Conservation (phyloP, 2,797 vertebrate species). For the Garrulus glandarius region DNA sequence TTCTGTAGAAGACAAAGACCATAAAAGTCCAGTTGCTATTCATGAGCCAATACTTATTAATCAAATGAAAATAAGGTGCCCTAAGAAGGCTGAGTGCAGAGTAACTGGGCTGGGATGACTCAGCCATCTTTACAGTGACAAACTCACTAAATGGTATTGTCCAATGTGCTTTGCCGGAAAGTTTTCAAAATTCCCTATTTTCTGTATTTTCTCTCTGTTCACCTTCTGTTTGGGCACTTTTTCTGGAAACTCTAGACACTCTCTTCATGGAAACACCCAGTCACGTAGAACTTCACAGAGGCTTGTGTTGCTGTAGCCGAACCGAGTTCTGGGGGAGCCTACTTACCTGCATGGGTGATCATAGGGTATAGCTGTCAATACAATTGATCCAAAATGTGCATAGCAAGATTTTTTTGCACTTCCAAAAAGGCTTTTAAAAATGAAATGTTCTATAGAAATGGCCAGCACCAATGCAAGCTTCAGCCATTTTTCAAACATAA, state of each 20-base stretch:
- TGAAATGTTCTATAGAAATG: background rate
- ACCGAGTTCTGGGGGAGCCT: background rate
- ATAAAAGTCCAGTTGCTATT: background rate
- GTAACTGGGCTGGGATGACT: background rate
- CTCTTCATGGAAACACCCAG: background rate
- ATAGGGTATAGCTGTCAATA: background rate
- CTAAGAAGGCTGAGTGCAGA: background rate
- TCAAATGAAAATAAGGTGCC: background rate
- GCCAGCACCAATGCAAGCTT: background rate
- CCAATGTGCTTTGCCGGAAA: background rate
- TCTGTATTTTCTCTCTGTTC: background rate
- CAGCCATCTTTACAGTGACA: background rate
- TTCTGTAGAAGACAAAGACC: background rate
- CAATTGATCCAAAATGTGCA: background rate
- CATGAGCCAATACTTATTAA: background rate
- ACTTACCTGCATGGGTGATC: fast-evolving
- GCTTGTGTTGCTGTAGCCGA: fast-evolving
- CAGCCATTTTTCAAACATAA: background rate
- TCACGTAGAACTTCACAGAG: fast-evolving
- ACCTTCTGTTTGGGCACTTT: background rate
- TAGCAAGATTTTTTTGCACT: background rate
- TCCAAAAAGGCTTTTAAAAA: background rate
- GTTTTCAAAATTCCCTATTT: background rate
- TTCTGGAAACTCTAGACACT: background rate
- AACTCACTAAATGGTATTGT: background rate